These are phyloP conservation scores for Pitta sordida DNA, from an alignment of 2,113 vertebrate genomes.

Conservation along the genomic window DNA sequence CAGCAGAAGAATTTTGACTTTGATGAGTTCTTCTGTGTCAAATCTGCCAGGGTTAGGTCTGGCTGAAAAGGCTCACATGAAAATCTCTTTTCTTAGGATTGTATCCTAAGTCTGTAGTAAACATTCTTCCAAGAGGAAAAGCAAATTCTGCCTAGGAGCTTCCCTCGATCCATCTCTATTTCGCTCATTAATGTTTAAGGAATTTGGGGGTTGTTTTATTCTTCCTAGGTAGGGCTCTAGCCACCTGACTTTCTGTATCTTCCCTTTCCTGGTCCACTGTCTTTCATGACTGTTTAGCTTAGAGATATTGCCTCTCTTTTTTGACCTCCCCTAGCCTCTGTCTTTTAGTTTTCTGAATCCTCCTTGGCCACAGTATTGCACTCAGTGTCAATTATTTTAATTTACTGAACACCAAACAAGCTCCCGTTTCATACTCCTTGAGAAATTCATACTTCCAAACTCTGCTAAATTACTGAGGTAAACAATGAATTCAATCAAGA, in stretches of 20 bases:
- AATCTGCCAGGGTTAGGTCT: not conserved
- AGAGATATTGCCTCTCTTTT: not conserved
- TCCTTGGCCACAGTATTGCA: not conserved
- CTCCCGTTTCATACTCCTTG: not conserved
- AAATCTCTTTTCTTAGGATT: not conserved
- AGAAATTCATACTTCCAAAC: slow-evolving; percentile 3
- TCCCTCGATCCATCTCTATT: not conserved
- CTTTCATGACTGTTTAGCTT: not conserved
- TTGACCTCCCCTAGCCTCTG: accelerated
- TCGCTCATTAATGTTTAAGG: not conserved
- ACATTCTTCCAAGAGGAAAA: not conserved
- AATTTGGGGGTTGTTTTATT: not conserved
- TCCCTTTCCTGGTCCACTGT: not conserved
- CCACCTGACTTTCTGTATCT: not conserved
- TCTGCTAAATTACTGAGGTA: slow-evolving; percentile 29
- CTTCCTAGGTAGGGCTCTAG: not conserved
- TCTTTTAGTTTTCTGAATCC: not conserved
- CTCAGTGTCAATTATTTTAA: not conserved
- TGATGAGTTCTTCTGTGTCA: not conserved
- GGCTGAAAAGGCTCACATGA: not conserved
- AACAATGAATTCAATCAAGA: slow-evolving; percentile 52
- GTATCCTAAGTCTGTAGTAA: not conserved
- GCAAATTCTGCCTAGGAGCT: not conserved
- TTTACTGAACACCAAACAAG: slow-evolving; percentile 30
- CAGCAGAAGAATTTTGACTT: not conserved